phyloP scores from a whole-genome alignment of 2,113 vertebrate species.

The Dicerorhinus sumatrensis region DNA sequence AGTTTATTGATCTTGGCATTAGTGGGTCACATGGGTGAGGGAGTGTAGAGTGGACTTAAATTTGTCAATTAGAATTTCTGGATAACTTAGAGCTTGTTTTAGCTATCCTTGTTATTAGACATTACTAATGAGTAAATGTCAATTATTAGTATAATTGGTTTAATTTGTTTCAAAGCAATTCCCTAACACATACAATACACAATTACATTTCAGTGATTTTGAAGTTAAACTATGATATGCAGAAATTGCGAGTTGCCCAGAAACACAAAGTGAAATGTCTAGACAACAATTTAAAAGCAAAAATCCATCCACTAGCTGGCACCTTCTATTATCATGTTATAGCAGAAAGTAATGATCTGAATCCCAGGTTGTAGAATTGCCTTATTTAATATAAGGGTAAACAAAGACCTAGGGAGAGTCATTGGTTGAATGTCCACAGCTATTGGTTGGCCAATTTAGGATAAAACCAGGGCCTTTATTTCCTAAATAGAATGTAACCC shows the following conservation, averaged over 20 bases:
- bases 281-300: neutral
- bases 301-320: neutral
- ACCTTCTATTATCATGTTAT: neutral
- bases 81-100: neutral
- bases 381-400: neutral
- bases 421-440: neutral
- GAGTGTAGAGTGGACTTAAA: neutral
- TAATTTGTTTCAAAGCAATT: conserved; percentile 3
- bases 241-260: neutral
- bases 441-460: neutral
- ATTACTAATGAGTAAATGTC: neutral
- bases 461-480: neutral
- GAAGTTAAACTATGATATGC: neutral
- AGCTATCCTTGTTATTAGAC: neutral
- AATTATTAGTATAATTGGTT: neutral
- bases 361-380: neutral
- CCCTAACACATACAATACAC: neutral
- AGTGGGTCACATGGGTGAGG: neutral
- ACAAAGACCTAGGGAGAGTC: neutral
- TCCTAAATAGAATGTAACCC: neutral
- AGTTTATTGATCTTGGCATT: neutral
- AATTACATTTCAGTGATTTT: neutral
- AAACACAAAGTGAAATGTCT: neutral
- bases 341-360: neutral
- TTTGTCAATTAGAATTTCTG: neutral